Base-by-base conservation (phyloP, 2,113 vertebrate genomes). In the Trogon melanurus region DNA sequence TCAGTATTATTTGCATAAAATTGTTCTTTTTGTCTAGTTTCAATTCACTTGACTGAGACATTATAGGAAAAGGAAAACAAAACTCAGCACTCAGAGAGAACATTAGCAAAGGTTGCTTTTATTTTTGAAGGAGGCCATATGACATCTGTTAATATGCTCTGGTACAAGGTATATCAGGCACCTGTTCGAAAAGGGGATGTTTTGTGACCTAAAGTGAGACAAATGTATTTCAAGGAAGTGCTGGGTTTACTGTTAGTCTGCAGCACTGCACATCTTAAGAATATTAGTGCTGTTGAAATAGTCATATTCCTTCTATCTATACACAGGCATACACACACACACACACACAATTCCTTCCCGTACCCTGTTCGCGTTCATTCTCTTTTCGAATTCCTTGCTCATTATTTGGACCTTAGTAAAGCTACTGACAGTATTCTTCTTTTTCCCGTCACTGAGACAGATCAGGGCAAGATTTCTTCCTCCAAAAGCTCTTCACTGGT, bases 341-440 rank as follows among this genome's bases (percentile, higher is more conserved):
- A 1, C 6, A 48, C 32, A 17, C 21, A 48, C 2, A 15, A 2
- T 48, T 72, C 27, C 36, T 62, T 74, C 16, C 19, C 8, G 6
- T 11, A 30, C 11, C 11, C 25, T 47, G 19, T 3, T 9, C 4
- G 6, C 3, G 1, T 34, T n/a, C 4, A 1, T 50, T 41, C 3
- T n/a, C 9, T 71, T 34, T 38, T 48, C 41, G 1, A 48, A 65
- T 53, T 69, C 11, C 32, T 51, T 51, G 7, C 18, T 78, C 15
- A 8, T 8, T 41, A 22, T 66, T 64, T 60, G 56, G 34, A 71
- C 44, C 18, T 41, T 48, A 53, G 13, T 7, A 69, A 19, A 62
- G 5, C 47, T 54, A 8, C 17, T 62, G 51, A 13, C 2, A 15
- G 3, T 6, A 9, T 70, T 71, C 29, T 53, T 44, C 16, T 79